Evolutionary conservation across 2,888 invertebrate species (phyloP).

Genomic region (Eremobia ochroleuca): DNA sequence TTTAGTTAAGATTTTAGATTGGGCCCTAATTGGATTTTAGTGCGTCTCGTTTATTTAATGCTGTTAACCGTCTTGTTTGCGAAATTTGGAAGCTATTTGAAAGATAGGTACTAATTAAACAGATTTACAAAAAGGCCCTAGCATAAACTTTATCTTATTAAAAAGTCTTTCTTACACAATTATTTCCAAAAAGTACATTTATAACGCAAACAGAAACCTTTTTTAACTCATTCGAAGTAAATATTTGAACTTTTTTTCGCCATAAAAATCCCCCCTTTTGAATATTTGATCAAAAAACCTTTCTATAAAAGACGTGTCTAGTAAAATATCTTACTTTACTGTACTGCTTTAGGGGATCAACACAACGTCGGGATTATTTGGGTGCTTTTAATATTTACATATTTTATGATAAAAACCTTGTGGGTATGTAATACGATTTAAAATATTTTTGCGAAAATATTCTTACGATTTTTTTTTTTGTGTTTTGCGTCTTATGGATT

Average conservation of each 20-base stretch:
- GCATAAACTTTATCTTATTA: constrained; percentile 23
- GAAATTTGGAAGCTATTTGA: constrained; percentile 25
- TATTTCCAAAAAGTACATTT: constrained; percentile 30
- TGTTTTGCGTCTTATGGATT: constrained; percentile 6
- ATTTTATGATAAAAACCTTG: constrained; percentile 73
- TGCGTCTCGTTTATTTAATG: constrained; percentile 29
- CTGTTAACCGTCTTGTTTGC: constrained; percentile 16
- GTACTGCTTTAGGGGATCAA: constrained; percentile 63
- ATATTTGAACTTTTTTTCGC: constrained; percentile 67
- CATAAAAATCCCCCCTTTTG: constrained; percentile 68
- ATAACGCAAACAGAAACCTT: constrained; percentile 41
- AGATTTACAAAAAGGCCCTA: constrained; percentile 11
- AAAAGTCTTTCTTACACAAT: constrained; percentile 8
- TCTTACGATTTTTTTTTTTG: constrained; percentile 28
- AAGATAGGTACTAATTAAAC: constrained; percentile 28
- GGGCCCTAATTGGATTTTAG: constrained; percentile 41
- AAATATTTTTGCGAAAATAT: constrained; percentile 56
- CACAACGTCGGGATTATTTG: constrained; percentile 70
- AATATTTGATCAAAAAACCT: constrained; percentile 80
- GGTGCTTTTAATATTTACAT: constrained; percentile 77
- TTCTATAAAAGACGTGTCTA: constrained; percentile 60
- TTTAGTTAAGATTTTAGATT: constrained; percentile 23
- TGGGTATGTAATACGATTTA: constrained; percentile 66
- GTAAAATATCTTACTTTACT: constrained; percentile 73
- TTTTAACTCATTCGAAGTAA: constrained; percentile 58